Evolutionary conservation across 2,888 invertebrate genomes (phyloP).

Genomic region (Dioctria linearis): DNA sequence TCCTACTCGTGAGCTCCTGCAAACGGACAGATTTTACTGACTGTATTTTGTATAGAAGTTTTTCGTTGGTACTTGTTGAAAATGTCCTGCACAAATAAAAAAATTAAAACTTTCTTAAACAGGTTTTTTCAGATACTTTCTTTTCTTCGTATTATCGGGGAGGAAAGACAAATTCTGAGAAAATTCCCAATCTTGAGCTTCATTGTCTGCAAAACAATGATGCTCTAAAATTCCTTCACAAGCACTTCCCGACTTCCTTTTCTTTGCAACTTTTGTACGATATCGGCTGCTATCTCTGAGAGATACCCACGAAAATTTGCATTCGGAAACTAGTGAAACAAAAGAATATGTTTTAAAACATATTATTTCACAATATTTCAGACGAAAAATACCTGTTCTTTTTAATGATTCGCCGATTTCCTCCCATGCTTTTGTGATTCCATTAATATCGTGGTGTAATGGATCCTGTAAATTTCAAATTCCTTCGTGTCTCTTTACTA

Average conservation of each 20-base stretch:
- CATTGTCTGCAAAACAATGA: not conserved
- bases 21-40: no score
- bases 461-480: not conserved
- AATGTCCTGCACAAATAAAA: not conserved
- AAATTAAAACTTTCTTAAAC: not conserved
- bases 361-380: not conserved
- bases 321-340: not conserved
- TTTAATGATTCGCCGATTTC: not conserved
- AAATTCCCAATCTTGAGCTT: not conserved
- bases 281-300: not conserved
- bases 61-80: no score
- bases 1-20: no score
- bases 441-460: not conserved
- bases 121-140: not conserved
- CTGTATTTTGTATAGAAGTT: no score
- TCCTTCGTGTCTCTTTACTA: not conserved
- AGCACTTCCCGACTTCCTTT: not conserved
- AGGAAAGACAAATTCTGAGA: not conserved
- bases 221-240: not conserved
- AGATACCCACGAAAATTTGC: not conserved
- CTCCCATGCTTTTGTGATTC: not conserved
- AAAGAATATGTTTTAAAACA: not conserved
- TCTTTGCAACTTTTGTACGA: slow-evolving; percentile 3
- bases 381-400: not conserved
- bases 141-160: not conserved